Evolutionary conservation across 2,797 vertebrate species (phyloP), one percentile per base, ranked within the genome.

Genomic region (Distichodus sexfasciatus): DNA sequence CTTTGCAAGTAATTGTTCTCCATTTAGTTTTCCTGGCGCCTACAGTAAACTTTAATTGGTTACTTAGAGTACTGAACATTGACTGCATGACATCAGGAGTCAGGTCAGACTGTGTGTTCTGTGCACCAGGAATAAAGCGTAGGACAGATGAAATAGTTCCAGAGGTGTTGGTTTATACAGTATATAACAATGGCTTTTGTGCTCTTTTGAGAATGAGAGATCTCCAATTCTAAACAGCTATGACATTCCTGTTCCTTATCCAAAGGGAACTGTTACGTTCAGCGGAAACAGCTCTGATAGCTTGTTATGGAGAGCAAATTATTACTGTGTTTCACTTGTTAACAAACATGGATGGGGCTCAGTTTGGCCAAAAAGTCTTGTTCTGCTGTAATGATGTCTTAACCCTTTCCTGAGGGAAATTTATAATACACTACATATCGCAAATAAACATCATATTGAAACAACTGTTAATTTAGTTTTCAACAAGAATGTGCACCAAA

Each of bases 271-370:
- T 19, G 31, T 43, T 71, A 48, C 31, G 17, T 11, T 60, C 9
- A 38, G 17, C 10, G 12, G 57, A 63, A 74, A 61, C n/a, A 24
- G 41, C 66, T 43, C 19, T 14, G 40, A 69, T 62, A 73, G 6
- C 44, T 41, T 68, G 44, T 68, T 59, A 35, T 9, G 12, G 9
- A 14, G 21, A 50, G 63, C 60, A 51, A 23, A 19, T 62, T 44
- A 66, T 24, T 35, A 61, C 24, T 9, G 19, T 54, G 41, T 60
- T 64, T 21, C 44, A 47, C n/a, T n/a, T n/a, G 6, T 33, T 19
- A 26, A 40, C 24, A 46, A 28, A 21, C 43, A 58, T 74, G 58
- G 63, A 69, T 48, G 46, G 75, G 24, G 35, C 31, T 44, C 50
- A 41, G 24, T 53, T 50, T 12, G 21, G 19, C 50, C 40, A 28